phyloP scores from a whole-genome alignment of 2,888 invertebrate genomes.

The Nowickia ferox region DNA sequence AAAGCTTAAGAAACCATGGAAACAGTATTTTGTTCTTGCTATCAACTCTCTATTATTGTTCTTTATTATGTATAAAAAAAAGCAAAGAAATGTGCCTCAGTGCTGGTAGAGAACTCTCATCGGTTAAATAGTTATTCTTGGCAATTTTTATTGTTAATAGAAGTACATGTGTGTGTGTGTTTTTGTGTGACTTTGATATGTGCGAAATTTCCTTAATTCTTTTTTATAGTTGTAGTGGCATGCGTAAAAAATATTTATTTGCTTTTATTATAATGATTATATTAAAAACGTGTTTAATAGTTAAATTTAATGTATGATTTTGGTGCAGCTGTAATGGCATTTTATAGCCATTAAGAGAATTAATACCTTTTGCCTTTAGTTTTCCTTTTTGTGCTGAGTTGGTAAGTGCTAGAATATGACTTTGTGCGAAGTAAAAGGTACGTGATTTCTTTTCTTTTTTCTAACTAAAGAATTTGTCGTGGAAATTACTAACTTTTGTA shows the following conservation, averaged over 20 bases:
- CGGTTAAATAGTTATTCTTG: neutral
- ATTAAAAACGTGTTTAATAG: slow-evolving; percentile 51
- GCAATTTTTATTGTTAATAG: neutral
- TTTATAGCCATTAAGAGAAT: slow-evolving; percentile 51
- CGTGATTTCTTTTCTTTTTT: neutral
- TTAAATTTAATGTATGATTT: slow-evolving; percentile 19
- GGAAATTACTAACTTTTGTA: neutral
- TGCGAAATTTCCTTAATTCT: neutral
- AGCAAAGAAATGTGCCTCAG: no score
- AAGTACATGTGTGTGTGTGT: neutral
- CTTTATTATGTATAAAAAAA: no score
- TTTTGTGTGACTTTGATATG: neutral
- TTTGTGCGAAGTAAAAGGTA: neutral
- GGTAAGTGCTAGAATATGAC: neutral
- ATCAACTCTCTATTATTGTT: no score
- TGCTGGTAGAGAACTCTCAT: no score
- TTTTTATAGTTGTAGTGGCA: neutral
- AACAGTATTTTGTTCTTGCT: no score
- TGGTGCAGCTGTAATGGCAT: slow-evolving; percentile 13
- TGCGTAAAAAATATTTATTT: neutral
- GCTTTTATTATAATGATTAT: slow-evolving; percentile 19
- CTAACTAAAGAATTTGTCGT: neutral
- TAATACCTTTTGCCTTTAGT: neutral
- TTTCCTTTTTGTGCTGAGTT: neutral
- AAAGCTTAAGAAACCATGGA: no score